Evolutionary conservation across 1,140 invertebrate genomes (phyloP).

Genomic region (Lasaia peninsularis): DNA sequence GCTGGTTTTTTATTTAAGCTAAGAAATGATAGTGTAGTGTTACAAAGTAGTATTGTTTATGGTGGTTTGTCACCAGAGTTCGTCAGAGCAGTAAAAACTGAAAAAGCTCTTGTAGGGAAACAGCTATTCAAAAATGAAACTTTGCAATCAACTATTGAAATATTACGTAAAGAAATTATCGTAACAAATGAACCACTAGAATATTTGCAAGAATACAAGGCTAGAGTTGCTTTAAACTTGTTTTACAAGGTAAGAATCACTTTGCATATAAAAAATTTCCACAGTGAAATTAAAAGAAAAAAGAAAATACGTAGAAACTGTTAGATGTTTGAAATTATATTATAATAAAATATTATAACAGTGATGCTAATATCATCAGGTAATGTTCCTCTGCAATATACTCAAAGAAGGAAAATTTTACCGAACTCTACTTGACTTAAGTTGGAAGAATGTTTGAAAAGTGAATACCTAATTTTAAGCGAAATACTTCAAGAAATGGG

Average conservation of each 20-base stretch:
- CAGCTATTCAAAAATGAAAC: constrained; percentile 67
- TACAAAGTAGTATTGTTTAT: constrained; percentile 64
- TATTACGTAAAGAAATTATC: constrained; percentile 77
- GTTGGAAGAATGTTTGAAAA: too few relatives aligned
- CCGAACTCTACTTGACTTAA: too few relatives aligned
- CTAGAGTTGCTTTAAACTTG: constrained; percentile 75
- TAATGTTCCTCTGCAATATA: too few relatives aligned
- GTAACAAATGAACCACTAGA: constrained; percentile 78
- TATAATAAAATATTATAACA: too few relatives aligned
- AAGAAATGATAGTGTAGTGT: constrained; percentile 20
- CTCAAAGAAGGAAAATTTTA: too few relatives aligned
- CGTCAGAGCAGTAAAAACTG: constrained; percentile 76
- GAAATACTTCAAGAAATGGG: too few relatives aligned
- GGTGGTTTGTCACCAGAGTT: constrained; percentile 84
- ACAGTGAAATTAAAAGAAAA: too few relatives aligned
- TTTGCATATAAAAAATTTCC: too few relatives aligned
- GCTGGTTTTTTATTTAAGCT: constrained; percentile 46
- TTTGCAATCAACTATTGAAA: constrained; percentile 71
- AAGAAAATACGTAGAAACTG: too few relatives aligned
- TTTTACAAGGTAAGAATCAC: constrained; percentile 79
- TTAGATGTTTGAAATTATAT: too few relatives aligned
- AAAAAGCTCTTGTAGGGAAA: constrained; percentile 76
- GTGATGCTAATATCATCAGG: too few relatives aligned
- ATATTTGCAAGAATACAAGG: constrained; percentile 79
- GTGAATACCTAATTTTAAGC: too few relatives aligned